phyloP scores from a whole-genome alignment of 2,888 invertebrate species.

The Gnatocerus cornutus region DNA sequence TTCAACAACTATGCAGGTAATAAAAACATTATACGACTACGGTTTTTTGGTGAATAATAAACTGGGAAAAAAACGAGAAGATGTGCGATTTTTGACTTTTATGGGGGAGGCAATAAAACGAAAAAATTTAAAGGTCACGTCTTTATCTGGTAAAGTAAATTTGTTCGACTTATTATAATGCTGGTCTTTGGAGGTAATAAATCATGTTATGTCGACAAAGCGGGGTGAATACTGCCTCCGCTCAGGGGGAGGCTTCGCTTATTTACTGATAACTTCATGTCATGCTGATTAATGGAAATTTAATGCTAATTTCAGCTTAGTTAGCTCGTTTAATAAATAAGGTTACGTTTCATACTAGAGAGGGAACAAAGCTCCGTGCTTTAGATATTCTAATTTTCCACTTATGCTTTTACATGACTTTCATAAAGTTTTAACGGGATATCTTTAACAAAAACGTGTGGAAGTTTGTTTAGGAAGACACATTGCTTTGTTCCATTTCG shows the following conservation, averaged over 20 bases:
- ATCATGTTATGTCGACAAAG: slow-evolving; percentile 61
- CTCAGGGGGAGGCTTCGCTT: slow-evolving; percentile 65
- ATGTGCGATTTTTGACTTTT: slow-evolving; percentile 52
- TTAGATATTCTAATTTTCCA: slow-evolving; percentile 66
- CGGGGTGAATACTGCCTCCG: slow-evolving; percentile 54
- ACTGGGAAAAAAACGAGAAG: slow-evolving; percentile 52
- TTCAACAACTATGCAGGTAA: slow-evolving; percentile 43
- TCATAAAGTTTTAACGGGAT: slow-evolving; percentile 6
- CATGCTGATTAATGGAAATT: slow-evolving; percentile 70
- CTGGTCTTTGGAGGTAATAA: slow-evolving; percentile 57
- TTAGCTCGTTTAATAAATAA: slow-evolving; percentile 69
- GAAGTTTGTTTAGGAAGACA: too few relatives aligned
- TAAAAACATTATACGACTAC: slow-evolving; percentile 54
- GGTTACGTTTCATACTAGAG: slow-evolving; percentile 65
- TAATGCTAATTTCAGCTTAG: slow-evolving; percentile 69
- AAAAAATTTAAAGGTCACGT: slow-evolving; percentile 27
- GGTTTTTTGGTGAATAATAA: slow-evolving; percentile 53
- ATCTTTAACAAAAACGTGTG: too few relatives aligned
- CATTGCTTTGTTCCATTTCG: too few relatives aligned
- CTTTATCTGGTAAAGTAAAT: slow-evolving; percentile 34
- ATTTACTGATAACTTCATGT: slow-evolving; percentile 71
- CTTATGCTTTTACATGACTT: slow-evolving; percentile 18
- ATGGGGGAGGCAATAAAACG: slow-evolving; percentile 35
- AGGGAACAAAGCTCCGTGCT: slow-evolving; percentile 65
- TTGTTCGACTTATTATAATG: slow-evolving; percentile 36